Percentiles rank a stretch among this genome's conserved stretches.
Evolutionary conservation across 2,797 vertebrate genomes (phyloP).

Genomic region (Acanthurus leucopareius): DNA sequence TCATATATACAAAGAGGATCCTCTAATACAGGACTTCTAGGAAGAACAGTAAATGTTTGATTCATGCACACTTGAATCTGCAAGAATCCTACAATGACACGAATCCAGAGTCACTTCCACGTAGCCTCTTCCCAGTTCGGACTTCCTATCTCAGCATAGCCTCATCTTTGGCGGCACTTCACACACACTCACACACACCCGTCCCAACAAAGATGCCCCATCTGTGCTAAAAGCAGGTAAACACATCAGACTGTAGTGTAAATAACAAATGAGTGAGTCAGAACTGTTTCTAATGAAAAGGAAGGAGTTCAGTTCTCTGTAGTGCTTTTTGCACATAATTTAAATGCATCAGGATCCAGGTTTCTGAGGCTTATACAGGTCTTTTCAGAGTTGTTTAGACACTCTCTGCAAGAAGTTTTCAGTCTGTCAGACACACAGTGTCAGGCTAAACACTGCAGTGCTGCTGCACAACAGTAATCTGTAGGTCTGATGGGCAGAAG

Average conservation of each 20-base stretch:
- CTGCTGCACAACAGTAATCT: neutral
- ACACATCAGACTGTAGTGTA: constrained; percentile 22
- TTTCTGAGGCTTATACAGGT: neutral
- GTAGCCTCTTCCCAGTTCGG: constrained; percentile 27
- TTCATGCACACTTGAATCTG: constrained; percentile 32
- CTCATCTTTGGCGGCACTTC: constrained; percentile 41
- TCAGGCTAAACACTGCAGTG: neutral
- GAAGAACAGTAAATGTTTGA: neutral
- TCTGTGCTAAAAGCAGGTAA: constrained; percentile 36
- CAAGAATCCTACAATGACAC: constrained; percentile 13
- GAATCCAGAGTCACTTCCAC: constrained; percentile 7
- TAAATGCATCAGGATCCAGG: neutral
- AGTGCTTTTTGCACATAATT: neutral
- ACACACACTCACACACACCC: constrained; percentile 34
- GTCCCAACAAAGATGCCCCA: neutral
- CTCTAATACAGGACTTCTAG: constrained; percentile 1
- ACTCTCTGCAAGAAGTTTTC: neutral
- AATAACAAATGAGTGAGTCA: constrained; percentile 20
- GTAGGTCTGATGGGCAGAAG: too few species aligned
- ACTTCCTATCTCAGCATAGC: constrained; percentile 31
- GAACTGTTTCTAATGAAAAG: constrained; percentile 10
- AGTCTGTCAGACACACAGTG: neutral
- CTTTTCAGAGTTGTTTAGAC: neutral
- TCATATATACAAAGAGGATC: constrained; percentile 6
- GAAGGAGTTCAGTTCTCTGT: neutral